Evolutionary conservation across 2,888 invertebrate genomes (phyloP).

Genomic region (Schizaphis graminum): DNA sequence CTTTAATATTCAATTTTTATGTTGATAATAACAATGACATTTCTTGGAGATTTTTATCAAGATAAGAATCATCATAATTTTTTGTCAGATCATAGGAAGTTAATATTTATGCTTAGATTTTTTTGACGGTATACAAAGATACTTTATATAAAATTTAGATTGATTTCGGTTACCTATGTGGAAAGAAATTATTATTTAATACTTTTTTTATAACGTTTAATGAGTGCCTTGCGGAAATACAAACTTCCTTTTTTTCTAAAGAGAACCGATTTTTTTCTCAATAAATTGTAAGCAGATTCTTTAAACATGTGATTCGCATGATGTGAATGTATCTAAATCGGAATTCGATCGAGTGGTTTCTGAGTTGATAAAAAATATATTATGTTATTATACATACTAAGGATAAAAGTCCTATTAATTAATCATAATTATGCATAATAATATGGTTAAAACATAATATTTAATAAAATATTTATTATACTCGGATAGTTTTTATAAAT

Average conservation of each 20-base stretch:
- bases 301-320: background rate
- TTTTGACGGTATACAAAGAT: background rate
- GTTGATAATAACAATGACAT: background rate
- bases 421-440: background rate
- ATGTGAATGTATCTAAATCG: background rate
- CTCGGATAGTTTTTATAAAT: background rate
- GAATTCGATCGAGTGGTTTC: background rate
- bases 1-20: background rate
- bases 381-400: too few species aligned
- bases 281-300: background rate
- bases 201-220: background rate
- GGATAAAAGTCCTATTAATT: background rate
- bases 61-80: background rate
- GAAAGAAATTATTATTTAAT: background rate
- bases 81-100: background rate
- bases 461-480: background rate
- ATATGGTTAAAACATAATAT: background rate
- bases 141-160: background rate
- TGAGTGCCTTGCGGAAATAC: background rate
- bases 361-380: background rate
- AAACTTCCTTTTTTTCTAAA: background rate
- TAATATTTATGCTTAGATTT: background rate
- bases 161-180: background rate
- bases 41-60: background rate
- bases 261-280: background rate